A percentile compares a stretch with the other conserved stretches of the same genome.
Conservation (phyloP, 2,888 invertebrate species). For the Ectemnius lituratus region DNA sequence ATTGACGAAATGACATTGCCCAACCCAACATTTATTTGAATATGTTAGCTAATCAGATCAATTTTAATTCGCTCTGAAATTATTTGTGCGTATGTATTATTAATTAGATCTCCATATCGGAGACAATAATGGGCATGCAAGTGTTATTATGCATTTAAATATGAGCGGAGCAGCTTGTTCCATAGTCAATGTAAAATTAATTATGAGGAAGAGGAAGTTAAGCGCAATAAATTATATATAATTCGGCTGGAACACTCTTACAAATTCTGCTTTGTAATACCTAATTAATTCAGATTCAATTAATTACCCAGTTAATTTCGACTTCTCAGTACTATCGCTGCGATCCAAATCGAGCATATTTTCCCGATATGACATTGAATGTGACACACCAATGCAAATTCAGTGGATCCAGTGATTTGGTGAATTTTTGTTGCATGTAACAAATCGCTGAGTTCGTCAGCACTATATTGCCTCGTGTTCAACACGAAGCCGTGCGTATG, state of each 20-base stretch:
- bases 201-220: constrained; percentile 27
- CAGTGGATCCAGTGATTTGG: constrained; percentile 70
- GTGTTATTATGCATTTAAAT: constrained; percentile 12
- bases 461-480: constrained; percentile 65
- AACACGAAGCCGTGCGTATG: constrained; percentile 73
- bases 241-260: background rate
- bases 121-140: constrained; percentile 8
- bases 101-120: constrained; percentile 10
- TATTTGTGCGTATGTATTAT: background rate
- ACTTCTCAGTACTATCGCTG: constrained; percentile 68
- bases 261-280: background rate
- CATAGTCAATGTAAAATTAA: constrained; percentile 32
- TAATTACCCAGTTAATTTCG: constrained; percentile 52
- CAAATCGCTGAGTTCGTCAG: constrained; percentile 66
- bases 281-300: background rate
- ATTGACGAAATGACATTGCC: too few species aligned
- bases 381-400: constrained; percentile 72
- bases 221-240: constrained; percentile 26
- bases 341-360: constrained; percentile 72
- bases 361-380: constrained; percentile 70
- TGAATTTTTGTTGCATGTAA: constrained; percentile 71
- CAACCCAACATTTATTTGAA: too few species aligned
- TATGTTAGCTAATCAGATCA: too few species aligned
- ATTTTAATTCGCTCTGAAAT: too few species aligned
- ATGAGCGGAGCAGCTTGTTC: constrained; percentile 21